Evolutionary conservation across 2,113 vertebrate species (phyloP).

Genomic region (Cyanoramphus novaezelandiae): DNA sequence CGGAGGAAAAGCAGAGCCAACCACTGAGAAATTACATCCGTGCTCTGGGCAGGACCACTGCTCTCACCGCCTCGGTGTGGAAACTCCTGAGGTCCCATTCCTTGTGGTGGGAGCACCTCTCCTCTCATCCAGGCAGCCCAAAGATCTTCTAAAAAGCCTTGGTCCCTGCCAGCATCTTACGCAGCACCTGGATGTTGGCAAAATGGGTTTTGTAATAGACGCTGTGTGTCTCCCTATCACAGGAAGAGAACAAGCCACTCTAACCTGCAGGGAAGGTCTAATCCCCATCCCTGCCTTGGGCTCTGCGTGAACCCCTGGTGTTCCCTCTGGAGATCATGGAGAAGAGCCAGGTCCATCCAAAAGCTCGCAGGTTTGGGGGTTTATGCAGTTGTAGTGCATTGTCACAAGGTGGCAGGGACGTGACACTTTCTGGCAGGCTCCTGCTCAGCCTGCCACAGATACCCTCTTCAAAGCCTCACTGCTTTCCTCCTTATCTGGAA

Average conservation of each 20-base stretch:
- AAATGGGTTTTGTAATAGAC: background rate
- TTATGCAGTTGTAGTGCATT: conserved; percentile 24
- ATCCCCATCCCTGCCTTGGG: background rate
- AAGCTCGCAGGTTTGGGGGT: background rate
- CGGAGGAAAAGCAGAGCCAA: background rate
- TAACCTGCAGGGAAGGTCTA: background rate
- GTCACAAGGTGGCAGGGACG: conserved; percentile 64
- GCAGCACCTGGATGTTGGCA: background rate
- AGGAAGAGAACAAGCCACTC: background rate
- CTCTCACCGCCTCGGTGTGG: fast-evolving
- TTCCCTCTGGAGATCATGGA: background rate
- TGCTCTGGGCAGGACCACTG: background rate
- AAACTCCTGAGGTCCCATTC: background rate
- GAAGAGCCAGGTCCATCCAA: background rate
- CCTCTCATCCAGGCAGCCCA: background rate
- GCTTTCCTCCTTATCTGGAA: background rate
- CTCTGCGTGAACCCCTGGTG: background rate
- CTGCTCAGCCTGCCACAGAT: background rate
- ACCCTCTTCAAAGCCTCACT: background rate
- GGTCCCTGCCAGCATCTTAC: background rate
- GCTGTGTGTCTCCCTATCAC: background rate
- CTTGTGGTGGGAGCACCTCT: background rate
- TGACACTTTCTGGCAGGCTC: background rate
- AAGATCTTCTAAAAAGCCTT: background rate
- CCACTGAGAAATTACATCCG: background rate